Conservation (phyloP, 2,888 invertebrate genomes). For the Branchipolynoe longqiensis region DNA sequence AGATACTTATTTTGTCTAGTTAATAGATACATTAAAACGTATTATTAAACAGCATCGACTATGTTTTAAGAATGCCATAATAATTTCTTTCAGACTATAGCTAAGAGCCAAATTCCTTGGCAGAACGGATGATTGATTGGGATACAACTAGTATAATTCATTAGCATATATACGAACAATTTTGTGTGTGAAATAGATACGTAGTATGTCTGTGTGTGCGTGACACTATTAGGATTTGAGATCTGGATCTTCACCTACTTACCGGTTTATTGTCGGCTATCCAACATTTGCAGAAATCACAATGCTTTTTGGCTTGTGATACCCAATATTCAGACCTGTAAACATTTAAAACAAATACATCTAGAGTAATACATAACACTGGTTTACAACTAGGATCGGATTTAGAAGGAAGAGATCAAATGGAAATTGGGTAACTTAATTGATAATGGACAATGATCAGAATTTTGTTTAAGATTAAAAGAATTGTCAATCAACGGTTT, state of each 20-base stretch:
- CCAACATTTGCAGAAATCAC: conserved; percentile 99
- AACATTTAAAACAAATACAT: conserved; percentile 69
- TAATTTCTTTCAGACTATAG: not conserved
- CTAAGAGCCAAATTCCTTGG: no score
- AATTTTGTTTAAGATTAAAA: not conserved
- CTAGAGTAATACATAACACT: not conserved
- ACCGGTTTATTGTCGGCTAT: conserved; percentile 96
- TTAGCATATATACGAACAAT: not conserved
- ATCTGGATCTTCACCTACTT: conserved; percentile 69
- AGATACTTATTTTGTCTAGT: not conserved
- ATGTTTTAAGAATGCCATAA: not conserved
- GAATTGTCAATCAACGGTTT: no score
- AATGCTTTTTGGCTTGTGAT: conserved; percentile 96
- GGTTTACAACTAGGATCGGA: no score
- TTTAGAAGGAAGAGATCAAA: no score
- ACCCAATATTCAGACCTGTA: conserved; percentile 90
- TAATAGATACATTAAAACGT: not conserved
- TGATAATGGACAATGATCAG: no score
- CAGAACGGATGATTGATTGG: no score
- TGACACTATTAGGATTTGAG: no score
- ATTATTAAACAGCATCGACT: not conserved
- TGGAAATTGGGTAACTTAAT: no score
- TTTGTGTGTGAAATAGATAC: not conserved
- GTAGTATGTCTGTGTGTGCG: not conserved
- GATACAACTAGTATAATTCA: not conserved